Evolutionary conservation across 2,888 invertebrate species (phyloP), one percentile per base, ranked within the genome.

Genomic region (Meandrusa payeni): DNA sequence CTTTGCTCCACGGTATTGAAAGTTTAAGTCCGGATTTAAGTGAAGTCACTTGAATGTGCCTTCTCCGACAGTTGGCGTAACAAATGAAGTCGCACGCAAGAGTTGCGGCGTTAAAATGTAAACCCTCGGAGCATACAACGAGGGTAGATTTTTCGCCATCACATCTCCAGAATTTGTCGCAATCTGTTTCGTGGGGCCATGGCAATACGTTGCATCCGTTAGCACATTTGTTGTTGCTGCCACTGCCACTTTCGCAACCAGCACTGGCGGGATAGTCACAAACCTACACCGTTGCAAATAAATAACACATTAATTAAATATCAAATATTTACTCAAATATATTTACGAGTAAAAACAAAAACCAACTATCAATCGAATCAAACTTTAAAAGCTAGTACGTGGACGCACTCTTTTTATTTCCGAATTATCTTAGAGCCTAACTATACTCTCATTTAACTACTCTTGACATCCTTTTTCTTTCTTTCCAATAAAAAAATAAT

Each of bases 81-180:
- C 69, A 71, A 1, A 62, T 64, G 40, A 78, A 82, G 43, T 86
- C 86, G 38, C 86, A 86, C 0, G 75, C 73, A 1, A 47, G 51
- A 0, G 70, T 73, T 0, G 22, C 50, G 0, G 55, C 59, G 32
- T 86, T 86, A 65, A 81, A 87, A 40, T 76, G 68, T 4, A 87
- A 59, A 17, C 86, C 86, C 55, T 78, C 75, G 1, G 79, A 50
- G 47, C 86, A 87, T 0, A 55, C 48, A 0, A 59, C 55, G 13
- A 79, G 15, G 9, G 63, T 53, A 1, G 66, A 53, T 0, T 44
- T 44, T 0, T 1, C 41, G 32, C 41, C 51, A 59, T 17, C 56
- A 51, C 0, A 69, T 52, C 31, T 55, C 62, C 0, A 80, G 68
- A 59, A 85, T 32, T 76, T 78, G 45, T 74, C 71, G 32, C 85